These are phyloP conservation scores for Esox niger DNA, from an alignment of 2,113 vertebrate species.

Conservation along the genomic window DNA sequence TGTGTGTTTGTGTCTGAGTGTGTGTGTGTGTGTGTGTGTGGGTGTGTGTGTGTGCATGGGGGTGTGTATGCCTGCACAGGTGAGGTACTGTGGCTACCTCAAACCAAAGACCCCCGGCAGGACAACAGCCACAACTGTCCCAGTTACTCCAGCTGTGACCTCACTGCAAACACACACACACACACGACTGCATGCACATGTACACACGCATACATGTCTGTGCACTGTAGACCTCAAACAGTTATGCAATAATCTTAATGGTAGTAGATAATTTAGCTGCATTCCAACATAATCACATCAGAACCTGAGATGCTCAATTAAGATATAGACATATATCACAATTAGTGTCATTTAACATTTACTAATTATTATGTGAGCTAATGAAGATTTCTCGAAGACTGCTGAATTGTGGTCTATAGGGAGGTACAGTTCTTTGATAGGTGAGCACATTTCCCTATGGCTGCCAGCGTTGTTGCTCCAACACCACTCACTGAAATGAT, in stretches of 20 bases:
- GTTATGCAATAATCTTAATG: constrained; percentile 35
- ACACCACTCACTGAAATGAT: background rate
- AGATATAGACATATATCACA: constrained; percentile 56
- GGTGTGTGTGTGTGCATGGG: background rate
- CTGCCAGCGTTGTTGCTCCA: background rate
- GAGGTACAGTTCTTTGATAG: constrained; percentile 49
- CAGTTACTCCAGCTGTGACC: constrained; percentile 63
- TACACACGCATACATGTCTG: background rate
- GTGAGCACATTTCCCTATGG: background rate
- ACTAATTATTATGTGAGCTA: constrained; percentile 64
- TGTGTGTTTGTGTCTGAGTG: background rate
- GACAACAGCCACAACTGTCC: constrained; percentile 48
- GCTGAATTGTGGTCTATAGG: constrained; percentile 60
- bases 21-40: background rate
- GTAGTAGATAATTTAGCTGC: constrained; percentile 59
- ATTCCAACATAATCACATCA: constrained; percentile 62
- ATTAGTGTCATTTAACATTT: constrained; percentile 60
- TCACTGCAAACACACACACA: constrained; percentile 21
- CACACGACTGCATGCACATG: constrained; percentile 10
- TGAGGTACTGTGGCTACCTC: constrained; percentile 38
- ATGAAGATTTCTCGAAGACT: constrained; percentile 73
- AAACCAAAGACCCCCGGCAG: constrained; percentile 56
- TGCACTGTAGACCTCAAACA: too few species aligned
- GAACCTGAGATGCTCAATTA: constrained; percentile 67
- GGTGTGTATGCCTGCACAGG: background rate